These are phyloP conservation scores for Hermaeophaga mercurialis DNA, from an alignment of 2,888 invertebrate genomes.

Conservation along the genomic window DNA sequence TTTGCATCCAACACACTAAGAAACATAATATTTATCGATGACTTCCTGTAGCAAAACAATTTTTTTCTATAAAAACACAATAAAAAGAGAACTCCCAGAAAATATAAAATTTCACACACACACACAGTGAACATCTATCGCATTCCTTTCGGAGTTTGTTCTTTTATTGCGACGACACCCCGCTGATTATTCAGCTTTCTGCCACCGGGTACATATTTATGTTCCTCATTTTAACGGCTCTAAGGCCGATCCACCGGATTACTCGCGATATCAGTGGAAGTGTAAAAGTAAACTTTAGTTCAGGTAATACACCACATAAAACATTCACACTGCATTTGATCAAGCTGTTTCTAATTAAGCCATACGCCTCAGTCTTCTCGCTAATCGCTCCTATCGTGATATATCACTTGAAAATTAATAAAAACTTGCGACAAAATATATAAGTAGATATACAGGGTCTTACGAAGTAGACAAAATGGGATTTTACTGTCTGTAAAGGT, in stretches of 20 bases:
- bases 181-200: background rate
- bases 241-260: slow-evolving; percentile 31
- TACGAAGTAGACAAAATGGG: no score
- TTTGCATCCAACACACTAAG: no score
- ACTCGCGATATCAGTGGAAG: slow-evolving; percentile 28
- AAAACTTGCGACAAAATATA: no score
- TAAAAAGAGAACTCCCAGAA: no score
- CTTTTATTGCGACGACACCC: slow-evolving; percentile 1
- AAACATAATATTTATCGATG: no score
- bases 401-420: background rate
- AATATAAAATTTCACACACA: no score
- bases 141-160: no score
- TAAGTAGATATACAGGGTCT: no score
- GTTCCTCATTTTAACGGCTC: slow-evolving; percentile 17
- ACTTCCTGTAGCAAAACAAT: no score
- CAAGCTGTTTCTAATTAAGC: slow-evolving; percentile 43
- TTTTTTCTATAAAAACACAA: no score
- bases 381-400: slow-evolving; percentile 33
- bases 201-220: slow-evolving; percentile 2
- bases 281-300: slow-evolving; percentile 37
- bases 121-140: no score
- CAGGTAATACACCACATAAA: slow-evolving; percentile 41
- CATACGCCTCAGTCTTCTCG: slow-evolving; percentile 36
- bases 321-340: slow-evolving; percentile 43
- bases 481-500: no score